A percentile compares a stretch with the other conserved stretches of the same genome.
These are phyloP conservation scores for Oligia latruncula DNA, from an alignment of 2,888 invertebrate genomes.

Conservation along the genomic window DNA sequence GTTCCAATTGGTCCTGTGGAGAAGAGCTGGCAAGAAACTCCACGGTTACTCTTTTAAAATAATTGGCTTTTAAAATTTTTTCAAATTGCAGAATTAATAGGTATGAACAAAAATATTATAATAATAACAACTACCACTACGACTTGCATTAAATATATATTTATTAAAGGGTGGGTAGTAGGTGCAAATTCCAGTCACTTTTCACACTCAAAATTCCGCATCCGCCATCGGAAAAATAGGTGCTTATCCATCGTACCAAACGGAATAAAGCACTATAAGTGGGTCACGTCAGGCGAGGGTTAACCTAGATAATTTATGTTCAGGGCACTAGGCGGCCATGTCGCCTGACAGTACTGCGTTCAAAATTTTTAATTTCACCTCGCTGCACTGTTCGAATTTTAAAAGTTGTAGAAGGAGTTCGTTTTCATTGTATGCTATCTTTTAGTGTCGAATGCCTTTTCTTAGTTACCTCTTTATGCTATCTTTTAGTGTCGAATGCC, in stretches of 20 bases:
- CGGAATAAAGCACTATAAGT: slow-evolving; percentile 64
- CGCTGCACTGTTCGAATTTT: slow-evolving; percentile 12
- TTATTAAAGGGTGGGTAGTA: background rate
- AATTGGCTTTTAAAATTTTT: too few species aligned
- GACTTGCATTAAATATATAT: background rate
- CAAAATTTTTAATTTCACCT: slow-evolving; percentile 46
- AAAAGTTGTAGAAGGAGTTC: slow-evolving; percentile 5
- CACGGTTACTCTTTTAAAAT: too few species aligned
- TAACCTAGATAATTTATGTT: slow-evolving; percentile 71
- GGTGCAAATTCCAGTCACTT: background rate
- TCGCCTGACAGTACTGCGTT: slow-evolving; percentile 23
- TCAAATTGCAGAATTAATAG: too few species aligned
- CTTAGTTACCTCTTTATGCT: background rate
- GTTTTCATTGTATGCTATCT: background rate
- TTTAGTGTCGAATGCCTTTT: background rate
- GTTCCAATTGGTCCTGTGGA: too few species aligned
- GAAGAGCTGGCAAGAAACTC: too few species aligned
- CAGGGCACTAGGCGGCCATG: slow-evolving; percentile 35
- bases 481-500: background rate
- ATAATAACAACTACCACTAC: background rate
- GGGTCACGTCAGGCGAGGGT: slow-evolving; percentile 66
- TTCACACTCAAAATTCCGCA: background rate
- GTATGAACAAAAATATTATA: background rate
- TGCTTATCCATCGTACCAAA: slow-evolving; percentile 52
- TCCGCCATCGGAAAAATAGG: slow-evolving; percentile 22